These are phyloP conservation scores for Orchesellides sinensis DNA, from an alignment of 2,888 invertebrate species.

Conservation along the genomic window DNA sequence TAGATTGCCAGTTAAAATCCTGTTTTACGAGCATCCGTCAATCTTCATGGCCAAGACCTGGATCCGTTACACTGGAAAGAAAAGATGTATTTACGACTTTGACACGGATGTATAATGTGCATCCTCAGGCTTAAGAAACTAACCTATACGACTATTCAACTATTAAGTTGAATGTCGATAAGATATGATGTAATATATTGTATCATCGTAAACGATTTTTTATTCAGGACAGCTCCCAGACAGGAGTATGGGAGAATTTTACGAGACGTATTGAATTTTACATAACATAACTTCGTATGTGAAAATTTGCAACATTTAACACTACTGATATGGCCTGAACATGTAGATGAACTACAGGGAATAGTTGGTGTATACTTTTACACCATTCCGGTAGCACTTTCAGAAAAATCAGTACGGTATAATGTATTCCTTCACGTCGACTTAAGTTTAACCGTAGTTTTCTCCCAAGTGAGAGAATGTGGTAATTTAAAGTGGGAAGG, in stretches of 20 bases:
- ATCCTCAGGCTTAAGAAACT: too few relatives aligned
- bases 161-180: background rate
- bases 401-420: too few relatives aligned
- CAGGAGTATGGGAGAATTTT: too few relatives aligned
- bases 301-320: too few relatives aligned
- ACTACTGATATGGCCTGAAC: too few relatives aligned
- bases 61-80: background rate
- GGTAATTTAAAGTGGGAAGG: background rate
- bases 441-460: too few relatives aligned
- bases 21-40: slow-evolving; percentile 51
- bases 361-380: too few relatives aligned
- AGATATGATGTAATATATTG: slow-evolving; percentile 7
- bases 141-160: background rate
- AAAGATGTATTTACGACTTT: slow-evolving; percentile 50
- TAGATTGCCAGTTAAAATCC: slow-evolving; percentile 44
- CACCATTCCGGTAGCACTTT: too few relatives aligned
- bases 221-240: slow-evolving; percentile 46
- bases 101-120: slow-evolving; percentile 49
- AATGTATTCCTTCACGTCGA: too few relatives aligned
- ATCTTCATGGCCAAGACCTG: slow-evolving; percentile 34
- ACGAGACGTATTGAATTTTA: slow-evolving; percentile 12
- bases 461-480: background rate
- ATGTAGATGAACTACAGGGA: too few relatives aligned
- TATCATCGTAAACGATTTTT: slow-evolving; percentile 45
- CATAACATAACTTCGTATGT: too few relatives aligned